These are phyloP conservation scores for Verasper variegatus DNA, from an alignment of 2,113 vertebrate species.

Conservation along the genomic window DNA sequence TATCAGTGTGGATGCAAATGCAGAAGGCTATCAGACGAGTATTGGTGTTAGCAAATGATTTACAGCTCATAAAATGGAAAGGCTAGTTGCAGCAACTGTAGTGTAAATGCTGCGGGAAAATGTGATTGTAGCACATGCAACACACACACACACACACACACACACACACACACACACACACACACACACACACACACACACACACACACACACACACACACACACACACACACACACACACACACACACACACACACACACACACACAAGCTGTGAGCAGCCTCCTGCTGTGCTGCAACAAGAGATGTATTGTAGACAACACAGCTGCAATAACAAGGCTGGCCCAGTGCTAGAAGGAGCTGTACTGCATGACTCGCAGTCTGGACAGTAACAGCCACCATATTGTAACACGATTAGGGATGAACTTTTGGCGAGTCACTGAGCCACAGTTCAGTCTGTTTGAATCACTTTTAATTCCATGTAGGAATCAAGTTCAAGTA, in stretches of 20 bases:
- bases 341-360: conserved; percentile 66
- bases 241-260: conserved; percentile 3
- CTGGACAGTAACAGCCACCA: conserved; percentile 56
- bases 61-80: conserved; percentile 48
- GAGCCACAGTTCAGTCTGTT: conserved; percentile 6
- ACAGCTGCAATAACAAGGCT: conserved; percentile 82
- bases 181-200: not conserved
- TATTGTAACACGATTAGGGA: conserved; percentile 54
- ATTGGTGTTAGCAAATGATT: conserved; percentile 36
- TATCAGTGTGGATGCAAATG: conserved; percentile 66
- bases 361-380: conserved; percentile 59
- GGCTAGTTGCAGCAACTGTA: conserved; percentile 32
- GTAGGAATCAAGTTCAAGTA: conserved; percentile 2
- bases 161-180: not conserved
- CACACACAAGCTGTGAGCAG: conserved; percentile 67
- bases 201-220: conserved; percentile 11
- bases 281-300: conserved; percentile 78
- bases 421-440: conserved; percentile 10
- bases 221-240: not conserved
- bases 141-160: not conserved
- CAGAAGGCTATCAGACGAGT: conserved; percentile 23
- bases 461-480: not conserved
- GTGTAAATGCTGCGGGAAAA: conserved; percentile 52
- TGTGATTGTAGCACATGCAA: conserved; percentile 46
- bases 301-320: conserved; percentile 80